Base-by-base conservation (phyloP, 1,140 invertebrate genomes). In the Liolophura sinensis region DNA sequence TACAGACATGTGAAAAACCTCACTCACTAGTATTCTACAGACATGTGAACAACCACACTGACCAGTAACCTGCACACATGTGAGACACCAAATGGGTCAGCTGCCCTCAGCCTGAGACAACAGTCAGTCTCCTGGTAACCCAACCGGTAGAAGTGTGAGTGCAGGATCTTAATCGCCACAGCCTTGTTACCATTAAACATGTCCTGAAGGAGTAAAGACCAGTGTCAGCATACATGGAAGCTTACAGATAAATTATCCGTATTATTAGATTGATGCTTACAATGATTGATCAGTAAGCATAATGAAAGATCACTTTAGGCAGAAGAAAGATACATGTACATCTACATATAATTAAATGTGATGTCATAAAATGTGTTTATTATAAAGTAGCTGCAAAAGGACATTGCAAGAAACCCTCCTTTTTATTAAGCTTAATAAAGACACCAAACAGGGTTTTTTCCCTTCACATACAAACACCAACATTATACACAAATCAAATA, bases 81-180 rank as follows among this genome's bases (percentile, higher is more conserved):
- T 14, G 78, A 76, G 40, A 72, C 72, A n/a, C 70, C 31, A 24
- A 69, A 72, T 3, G 75, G 75, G 69, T 82, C 81, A 61, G 77
- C 76, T 47, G 58, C 27, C 25, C 75, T 71, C 12, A 80, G 65
- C 24, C 75, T 68, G 22, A 74, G 63, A 40, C 82, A 66, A 59
- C 76, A 82, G 54, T 82, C 74, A 11, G 73, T 73, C 64, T 84
- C 82, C 66, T 83, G 81, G 25, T 73, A 62, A 24, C 82, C 82
- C n/a, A 84, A 74, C 47, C 72, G 69, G 22, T 72, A 77, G 57
- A 76, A 80, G 5, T 67, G 66, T 18, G 60, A 71, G 60, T 84
- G 82, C 1, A 84, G 67, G 4, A 83, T 74, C 68, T 84, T 84
- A 52, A 84, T 82, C 14, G 81, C 75, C 24, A 83, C 75, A 20